A percentile compares a stretch with the other conserved stretches of the same genome.
Evolutionary conservation across 2,113 vertebrate genomes (phyloP).

Genomic region (Strix uralensis): DNA sequence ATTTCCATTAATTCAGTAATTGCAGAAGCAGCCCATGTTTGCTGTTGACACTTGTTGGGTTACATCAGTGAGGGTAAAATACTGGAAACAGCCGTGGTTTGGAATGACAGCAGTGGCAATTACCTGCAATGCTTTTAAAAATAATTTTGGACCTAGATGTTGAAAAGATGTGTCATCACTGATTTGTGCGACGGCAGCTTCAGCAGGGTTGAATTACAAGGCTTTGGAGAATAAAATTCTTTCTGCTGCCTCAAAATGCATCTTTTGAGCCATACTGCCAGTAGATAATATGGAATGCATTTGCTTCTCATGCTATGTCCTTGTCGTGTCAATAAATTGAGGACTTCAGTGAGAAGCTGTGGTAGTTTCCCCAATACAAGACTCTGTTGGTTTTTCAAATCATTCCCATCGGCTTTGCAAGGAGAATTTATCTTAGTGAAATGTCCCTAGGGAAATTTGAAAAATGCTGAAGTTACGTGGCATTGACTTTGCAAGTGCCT

Average conservation of each 20-base stretch:
- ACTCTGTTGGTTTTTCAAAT: not conserved
- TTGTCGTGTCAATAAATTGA: not conserved
- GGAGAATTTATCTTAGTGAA: not conserved
- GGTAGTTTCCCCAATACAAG: not conserved
- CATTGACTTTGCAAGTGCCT: not conserved
- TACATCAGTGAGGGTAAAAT: slow-evolving; percentile 19
- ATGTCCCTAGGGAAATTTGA: not conserved
- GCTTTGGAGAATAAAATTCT: slow-evolving; percentile 10
- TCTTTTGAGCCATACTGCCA: not conserved
- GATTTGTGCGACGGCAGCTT: slow-evolving; percentile 33
- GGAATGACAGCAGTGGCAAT: slow-evolving; percentile 40
- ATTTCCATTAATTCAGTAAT: not conserved
- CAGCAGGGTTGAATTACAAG: slow-evolving; percentile 20
- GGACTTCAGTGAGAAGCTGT: not conserved
- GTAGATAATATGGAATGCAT: slow-evolving; percentile 6
- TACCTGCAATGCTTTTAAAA: slow-evolving; percentile 58
- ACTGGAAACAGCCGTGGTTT: slow-evolving; percentile 51
- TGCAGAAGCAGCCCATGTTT: not conserved
- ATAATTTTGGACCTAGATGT: slow-evolving; percentile 36
- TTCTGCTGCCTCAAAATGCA: slow-evolving; percentile 12
- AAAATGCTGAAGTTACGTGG: not conserved
- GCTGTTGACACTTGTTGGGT: not conserved
- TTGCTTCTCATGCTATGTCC: not conserved
- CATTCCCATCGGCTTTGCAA: not conserved
- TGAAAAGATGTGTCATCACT: slow-evolving; percentile 52